Base-by-base conservation (phyloP, 2,888 invertebrate genomes). In the Syritta pipiens region DNA sequence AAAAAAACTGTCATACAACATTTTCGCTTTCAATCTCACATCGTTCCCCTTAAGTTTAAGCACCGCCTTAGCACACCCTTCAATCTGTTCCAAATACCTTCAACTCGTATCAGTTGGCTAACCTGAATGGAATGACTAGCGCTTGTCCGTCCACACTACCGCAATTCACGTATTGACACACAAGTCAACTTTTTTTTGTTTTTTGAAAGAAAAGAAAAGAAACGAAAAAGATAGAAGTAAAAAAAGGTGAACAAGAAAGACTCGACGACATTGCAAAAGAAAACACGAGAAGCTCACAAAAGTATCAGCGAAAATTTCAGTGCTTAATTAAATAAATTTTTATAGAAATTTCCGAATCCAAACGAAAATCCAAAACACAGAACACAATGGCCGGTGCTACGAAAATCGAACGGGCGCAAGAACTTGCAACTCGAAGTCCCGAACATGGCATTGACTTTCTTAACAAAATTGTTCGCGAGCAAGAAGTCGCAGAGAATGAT, bases 321-420 rank as follows among this genome's bases (percentile, higher is more conserved):
- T 37, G 20, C 48, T 35, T 46, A 49, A 49, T 49, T 30, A 28
- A 75, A 49, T 24, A 26, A 7, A 69, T 62, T 49, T 53, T 63
- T 48, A 24, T 65, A 14, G 35, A 59, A 65, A 75, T 30, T 24
- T 9, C 6, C 4, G 30, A 30, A 30, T 46, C 10, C 42, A 53
- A 20, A 30, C 24, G 37, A 7, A 30, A 51, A 68, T 57, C 28
- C 22, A 10, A 5, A 10, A 30, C 26, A 40, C 30, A 30, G 22
- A 28, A 57, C 49, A 68, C 59, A 84, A 96, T 96, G 96, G 96
- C 96, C 89, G 95, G 96, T 90, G 96, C 96, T 88, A 95, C 94
- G 93, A 92, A 95, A 91, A 95, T 95, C 89, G 96, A 96, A 90
- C 92, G 95, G 89, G 93, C 94, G 88, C 94, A 94, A 90, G 92